These are phyloP conservation scores for Conopomorpha cramerella DNA, from an alignment of 1,140 invertebrate species.

Conservation along the genomic window DNA sequence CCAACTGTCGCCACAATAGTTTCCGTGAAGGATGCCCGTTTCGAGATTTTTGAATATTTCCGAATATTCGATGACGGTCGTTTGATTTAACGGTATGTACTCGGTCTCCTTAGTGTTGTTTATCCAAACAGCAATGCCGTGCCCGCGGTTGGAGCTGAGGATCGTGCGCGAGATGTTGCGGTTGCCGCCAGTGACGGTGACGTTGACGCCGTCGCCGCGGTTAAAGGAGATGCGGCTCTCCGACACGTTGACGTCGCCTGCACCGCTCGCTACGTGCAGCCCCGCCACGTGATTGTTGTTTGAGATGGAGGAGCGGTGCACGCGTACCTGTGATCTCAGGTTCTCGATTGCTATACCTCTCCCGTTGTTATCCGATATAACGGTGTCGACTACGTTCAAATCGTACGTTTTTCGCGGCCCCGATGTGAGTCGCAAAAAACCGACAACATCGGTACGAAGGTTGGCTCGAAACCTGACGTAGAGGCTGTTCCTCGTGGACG, in stretches of 20 bases:
- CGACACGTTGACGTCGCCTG: conserved; percentile 92
- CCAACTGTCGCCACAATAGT: conserved; percentile 74
- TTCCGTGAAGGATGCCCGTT: conserved; percentile 81
- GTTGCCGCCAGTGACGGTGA: conserved; percentile 89
- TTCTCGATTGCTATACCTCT: conserved; percentile 89
- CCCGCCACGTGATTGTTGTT: conserved; percentile 89
- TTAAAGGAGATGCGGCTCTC: conserved; percentile 88
- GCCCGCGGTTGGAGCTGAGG: conserved; percentile 79
- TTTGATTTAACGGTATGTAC: conserved; percentile 79
- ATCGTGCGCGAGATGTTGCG: conserved; percentile 84
- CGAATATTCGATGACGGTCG: conserved; percentile 85
- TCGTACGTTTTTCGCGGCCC: conserved; percentile 83
- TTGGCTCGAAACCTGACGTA: conserved; percentile 76
- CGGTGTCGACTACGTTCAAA: conserved; percentile 83
- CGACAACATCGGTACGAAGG: conserved; percentile 68
- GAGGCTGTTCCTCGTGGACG: conserved; percentile 75
- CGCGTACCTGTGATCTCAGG: conserved; percentile 77
- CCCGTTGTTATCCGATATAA: conserved; percentile 88
- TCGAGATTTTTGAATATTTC: conserved; percentile 83
- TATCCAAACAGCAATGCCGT: conserved; percentile 85
- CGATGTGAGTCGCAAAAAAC: conserved; percentile 77
- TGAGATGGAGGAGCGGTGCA: conserved; percentile 81
- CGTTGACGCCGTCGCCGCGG: conserved; percentile 87
- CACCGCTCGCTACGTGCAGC: conserved; percentile 82
- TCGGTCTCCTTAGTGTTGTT: conserved; percentile 86